phyloP scores from a whole-genome alignment of 1,140 invertebrate species.

The Ylistrum balloti region DNA sequence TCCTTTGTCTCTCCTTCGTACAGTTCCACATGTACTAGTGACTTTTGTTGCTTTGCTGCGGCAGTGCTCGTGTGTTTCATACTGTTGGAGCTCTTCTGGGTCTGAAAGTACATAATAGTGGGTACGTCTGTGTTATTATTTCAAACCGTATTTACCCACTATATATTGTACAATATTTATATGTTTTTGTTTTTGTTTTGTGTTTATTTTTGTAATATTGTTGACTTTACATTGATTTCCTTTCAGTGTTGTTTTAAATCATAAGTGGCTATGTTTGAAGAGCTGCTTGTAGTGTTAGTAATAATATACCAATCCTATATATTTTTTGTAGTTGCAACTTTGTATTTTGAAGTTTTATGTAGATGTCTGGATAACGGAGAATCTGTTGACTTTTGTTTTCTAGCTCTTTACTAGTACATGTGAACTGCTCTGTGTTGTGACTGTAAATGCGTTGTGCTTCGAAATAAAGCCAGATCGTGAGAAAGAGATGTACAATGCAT shows the following conservation, averaged over 20 bases:
- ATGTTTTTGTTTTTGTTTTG: conserved; percentile 30
- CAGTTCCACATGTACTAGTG: conserved; percentile 64
- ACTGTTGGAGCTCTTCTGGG: conserved; percentile 70
- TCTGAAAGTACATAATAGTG: conserved; percentile 59
- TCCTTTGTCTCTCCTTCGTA: conserved; percentile 48
- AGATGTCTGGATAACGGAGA: too few relatives aligned
- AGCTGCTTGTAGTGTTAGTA: neutral
- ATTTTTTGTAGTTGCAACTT: too few relatives aligned
- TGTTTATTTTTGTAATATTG: neutral
- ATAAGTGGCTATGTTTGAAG: neutral
- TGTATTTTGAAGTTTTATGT: too few relatives aligned
- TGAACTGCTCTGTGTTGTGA: neutral
- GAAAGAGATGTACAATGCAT: neutral
- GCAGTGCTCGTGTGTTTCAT: conserved; percentile 69
- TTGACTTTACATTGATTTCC: neutral
- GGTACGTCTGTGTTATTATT: conserved; percentile 51
- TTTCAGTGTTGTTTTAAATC: neutral
- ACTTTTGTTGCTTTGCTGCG: conserved; percentile 75
- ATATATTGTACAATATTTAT: neutral
- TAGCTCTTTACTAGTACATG: neutral
- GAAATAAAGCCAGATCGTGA: neutral
- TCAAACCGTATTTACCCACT: conserved; percentile 16
- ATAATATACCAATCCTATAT: too few relatives aligned
- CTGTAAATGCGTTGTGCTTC: neutral
- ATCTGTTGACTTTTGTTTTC: too few relatives aligned